A percentile compares a stretch with the other conserved stretches of the same genome.
Conservation (phyloP, 2,888 invertebrate species). For the Litoditis marina region DNA sequence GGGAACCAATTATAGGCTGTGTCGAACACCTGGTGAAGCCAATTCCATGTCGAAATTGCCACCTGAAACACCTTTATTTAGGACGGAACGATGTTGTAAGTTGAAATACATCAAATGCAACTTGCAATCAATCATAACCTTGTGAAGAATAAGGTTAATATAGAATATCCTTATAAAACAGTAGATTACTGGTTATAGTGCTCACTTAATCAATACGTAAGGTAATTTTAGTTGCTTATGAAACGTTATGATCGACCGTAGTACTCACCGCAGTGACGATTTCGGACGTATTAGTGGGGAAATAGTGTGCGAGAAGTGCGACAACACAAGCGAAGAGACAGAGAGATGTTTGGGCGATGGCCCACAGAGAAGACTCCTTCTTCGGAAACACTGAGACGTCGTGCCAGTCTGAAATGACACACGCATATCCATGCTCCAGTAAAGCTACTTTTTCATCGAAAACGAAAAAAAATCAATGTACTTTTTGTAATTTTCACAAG, state of each 20-base stretch:
- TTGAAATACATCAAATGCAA: too few relatives aligned
- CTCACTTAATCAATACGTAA: too few relatives aligned
- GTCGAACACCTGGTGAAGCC: conserved; percentile 19
- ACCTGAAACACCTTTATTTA: too few relatives aligned
- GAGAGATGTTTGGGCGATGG: conserved; percentile 69
- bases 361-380: conserved; percentile 86
- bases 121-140: neutral
- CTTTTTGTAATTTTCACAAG: too few relatives aligned
- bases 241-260: too few relatives aligned
- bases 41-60: neutral
- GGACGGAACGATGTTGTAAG: too few relatives aligned
- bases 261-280: conserved; percentile 14
- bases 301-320: conserved; percentile 83
- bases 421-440: too few relatives aligned
- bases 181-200: too few relatives aligned
- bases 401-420: conserved; percentile 73
- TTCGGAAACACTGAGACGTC: conserved; percentile 88
- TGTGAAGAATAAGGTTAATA: neutral
- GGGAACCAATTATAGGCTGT: conserved; percentile 47
- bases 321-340: conserved; percentile 65
- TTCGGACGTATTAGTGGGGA: conserved; percentile 70
- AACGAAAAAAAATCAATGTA: too few relatives aligned
- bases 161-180: too few relatives aligned
- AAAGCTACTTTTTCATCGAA: too few relatives aligned
- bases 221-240: too few relatives aligned